Percentiles rank a stretch among this genome's conserved stretches.
These are phyloP conservation scores for Poicephalus gulielmi DNA, from an alignment of 2,113 vertebrate genomes.

Conservation along the genomic window DNA sequence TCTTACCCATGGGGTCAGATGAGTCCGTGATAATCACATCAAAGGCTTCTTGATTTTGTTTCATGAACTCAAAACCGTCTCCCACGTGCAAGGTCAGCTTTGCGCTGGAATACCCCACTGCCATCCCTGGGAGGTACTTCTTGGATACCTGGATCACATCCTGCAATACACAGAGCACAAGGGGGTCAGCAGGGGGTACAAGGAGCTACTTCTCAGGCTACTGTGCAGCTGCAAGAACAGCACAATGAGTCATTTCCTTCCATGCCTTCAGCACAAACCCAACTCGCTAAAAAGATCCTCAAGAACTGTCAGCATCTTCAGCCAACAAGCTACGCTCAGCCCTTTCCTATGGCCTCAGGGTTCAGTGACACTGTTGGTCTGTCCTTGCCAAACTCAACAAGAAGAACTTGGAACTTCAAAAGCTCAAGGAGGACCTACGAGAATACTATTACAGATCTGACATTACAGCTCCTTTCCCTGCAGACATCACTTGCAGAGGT, in stretches of 20 bases:
- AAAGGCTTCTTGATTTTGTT: slow-evolving; percentile 96
- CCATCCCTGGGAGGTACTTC: slow-evolving; percentile 95
- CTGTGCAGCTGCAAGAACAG: neutral
- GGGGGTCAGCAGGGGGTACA: neutral
- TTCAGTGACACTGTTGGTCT: neutral
- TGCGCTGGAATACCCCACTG: slow-evolving; percentile 91
- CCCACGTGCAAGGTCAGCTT: slow-evolving; percentile 93
- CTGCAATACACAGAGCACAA: slow-evolving; percentile 70
- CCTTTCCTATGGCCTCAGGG: neutral
- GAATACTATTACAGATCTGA: neutral
- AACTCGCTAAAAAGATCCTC: neutral
- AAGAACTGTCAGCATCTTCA: slow-evolving; percentile 18
- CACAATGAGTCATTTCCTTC: slow-evolving; percentile 26
- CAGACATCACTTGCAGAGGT: neutral
- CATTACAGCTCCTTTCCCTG: neutral
- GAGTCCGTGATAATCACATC: slow-evolving; percentile 98
- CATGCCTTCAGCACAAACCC: neutral
- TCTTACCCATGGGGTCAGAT: slow-evolving; percentile 95
- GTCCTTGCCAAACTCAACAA: slow-evolving; percentile 20
- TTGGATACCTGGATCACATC: slow-evolving; percentile 97
- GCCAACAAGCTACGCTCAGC: neutral
- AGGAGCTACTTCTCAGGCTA: neutral
- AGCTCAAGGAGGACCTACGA: neutral
- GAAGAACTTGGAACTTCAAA: neutral
- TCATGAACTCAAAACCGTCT: slow-evolving; percentile 99